Conservation (phyloP, 1,140 invertebrate genomes). For the Drosophila takahashii region DNA sequence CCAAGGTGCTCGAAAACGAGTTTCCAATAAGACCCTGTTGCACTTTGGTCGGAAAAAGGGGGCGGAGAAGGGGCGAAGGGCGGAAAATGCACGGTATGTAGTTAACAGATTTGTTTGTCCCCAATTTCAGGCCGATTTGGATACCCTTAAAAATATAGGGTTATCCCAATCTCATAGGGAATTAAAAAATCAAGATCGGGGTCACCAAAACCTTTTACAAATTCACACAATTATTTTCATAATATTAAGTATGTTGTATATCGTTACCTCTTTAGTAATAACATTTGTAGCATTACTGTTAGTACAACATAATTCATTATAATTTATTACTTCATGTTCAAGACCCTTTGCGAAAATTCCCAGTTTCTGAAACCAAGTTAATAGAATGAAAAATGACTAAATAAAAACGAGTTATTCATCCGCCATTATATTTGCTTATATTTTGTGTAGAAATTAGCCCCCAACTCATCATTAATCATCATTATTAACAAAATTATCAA, state of each 20-base stretch:
- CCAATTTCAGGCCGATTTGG: slow-evolving; percentile 49
- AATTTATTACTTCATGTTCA: neutral
- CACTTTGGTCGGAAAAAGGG: neutral
- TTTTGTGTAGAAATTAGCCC: neutral
- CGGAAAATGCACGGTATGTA: slow-evolving; percentile 18
- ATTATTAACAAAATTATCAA: neutral
- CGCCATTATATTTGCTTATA: neutral
- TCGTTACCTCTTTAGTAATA: too few species aligned
- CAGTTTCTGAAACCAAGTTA: neutral
- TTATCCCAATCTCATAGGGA: neutral
- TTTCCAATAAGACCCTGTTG: slow-evolving; percentile 55
- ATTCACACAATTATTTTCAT: too few species aligned
- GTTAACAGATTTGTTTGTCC: slow-evolving; percentile 30
- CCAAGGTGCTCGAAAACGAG: slow-evolving; percentile 77
- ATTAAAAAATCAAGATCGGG: neutral
- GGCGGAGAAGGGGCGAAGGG: neutral
- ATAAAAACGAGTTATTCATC: neutral
- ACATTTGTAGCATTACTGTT: neutral
- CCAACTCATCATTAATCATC: slow-evolving; percentile 1
- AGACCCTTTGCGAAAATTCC: neutral
- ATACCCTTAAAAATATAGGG: slow-evolving; percentile 20
- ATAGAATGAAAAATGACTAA: neutral
- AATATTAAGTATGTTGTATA: too few species aligned
- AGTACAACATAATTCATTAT: neutral
- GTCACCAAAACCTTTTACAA: neutral